Conservation (phyloP, 2,888 invertebrate genomes). For the Busseola fusca region DNA sequence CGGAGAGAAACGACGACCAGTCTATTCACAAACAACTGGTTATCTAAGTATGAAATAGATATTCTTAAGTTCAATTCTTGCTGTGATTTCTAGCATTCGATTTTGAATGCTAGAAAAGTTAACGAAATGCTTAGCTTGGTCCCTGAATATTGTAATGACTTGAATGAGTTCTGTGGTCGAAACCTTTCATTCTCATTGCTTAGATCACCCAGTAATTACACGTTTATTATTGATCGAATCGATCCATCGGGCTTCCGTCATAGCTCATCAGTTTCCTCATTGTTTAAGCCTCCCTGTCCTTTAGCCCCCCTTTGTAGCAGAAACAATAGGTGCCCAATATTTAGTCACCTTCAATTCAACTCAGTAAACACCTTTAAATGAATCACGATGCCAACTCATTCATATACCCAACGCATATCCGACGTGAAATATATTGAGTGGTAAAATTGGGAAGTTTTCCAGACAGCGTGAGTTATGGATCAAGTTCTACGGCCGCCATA, state of each 20-base stretch:
- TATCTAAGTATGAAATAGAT: conserved; percentile 48
- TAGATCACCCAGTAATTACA: not conserved
- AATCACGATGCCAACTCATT: conserved; percentile 38
- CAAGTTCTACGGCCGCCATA: conserved; percentile 44
- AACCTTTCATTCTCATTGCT: not conserved
- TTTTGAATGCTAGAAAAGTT: conserved; percentile 1
- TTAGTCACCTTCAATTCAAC: conserved; percentile 23
- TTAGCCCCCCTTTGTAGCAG: not conserved
- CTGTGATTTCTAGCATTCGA: conserved; percentile 9
- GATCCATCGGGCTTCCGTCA: conserved; percentile 5
- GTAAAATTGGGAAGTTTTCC: conserved; percentile 47
- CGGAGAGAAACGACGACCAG: conserved; percentile 49
- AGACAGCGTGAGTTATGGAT: conserved; percentile 50
- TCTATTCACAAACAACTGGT: conserved; percentile 56
- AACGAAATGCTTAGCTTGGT: not conserved
- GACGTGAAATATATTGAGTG: conserved; percentile 32
- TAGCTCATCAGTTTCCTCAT: conserved; percentile 24
- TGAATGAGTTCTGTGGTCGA: not conserved
- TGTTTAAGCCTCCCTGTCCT: conserved; percentile 14
- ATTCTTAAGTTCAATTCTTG: conserved; percentile 47
- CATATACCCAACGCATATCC: conserved; percentile 22
- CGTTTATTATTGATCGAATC: not conserved
- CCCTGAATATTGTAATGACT: not conserved
- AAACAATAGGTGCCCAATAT: conserved; percentile 25
- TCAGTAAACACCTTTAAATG: conserved; percentile 35